Evolutionary conservation across 1,140 invertebrate species (phyloP).

Genomic region (Polypedilum vanderplanki): DNA sequence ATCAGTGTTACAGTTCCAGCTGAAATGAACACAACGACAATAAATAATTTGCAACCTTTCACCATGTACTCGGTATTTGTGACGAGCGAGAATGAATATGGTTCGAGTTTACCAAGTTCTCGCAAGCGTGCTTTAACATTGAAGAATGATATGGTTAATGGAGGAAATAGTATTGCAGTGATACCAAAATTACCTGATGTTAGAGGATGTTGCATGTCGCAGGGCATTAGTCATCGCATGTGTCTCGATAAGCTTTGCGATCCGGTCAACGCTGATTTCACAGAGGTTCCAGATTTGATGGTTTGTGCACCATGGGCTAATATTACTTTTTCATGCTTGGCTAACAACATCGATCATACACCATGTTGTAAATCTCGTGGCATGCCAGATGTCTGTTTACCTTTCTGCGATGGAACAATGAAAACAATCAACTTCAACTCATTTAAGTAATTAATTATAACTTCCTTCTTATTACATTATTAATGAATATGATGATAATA

Average conservation of each 20-base stretch:
- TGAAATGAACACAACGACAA: slow-evolving; percentile 50
- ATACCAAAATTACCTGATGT: slow-evolving; percentile 54
- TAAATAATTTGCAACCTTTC: slow-evolving; percentile 57
- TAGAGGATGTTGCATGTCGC: slow-evolving; percentile 58
- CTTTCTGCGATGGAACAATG: slow-evolving; percentile 70
- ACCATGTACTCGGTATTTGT: slow-evolving; percentile 77
- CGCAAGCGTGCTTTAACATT: slow-evolving; percentile 47
- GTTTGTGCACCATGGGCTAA: slow-evolving; percentile 78
- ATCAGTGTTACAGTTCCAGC: slow-evolving; percentile 45
- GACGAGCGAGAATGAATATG: slow-evolving; percentile 62
- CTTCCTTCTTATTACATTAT: neutral
- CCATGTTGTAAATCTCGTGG: slow-evolving; percentile 68
- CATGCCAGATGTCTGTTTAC: slow-evolving; percentile 63
- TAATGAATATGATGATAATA: neutral
- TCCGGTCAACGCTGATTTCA: slow-evolving; percentile 54
- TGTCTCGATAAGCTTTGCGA: slow-evolving; percentile 74
- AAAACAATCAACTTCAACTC: slow-evolving; percentile 68
- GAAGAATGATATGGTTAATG: slow-evolving; percentile 28
- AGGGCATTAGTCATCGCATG: slow-evolving; percentile 62
- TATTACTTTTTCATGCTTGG: slow-evolving; percentile 68
- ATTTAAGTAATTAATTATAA: slow-evolving; percentile 57
- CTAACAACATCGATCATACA: slow-evolving; percentile 72
- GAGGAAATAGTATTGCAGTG: slow-evolving; percentile 33
- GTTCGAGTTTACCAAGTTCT: slow-evolving; percentile 64
- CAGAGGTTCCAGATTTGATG: slow-evolving; percentile 66